These are phyloP conservation scores for Margaritifera margaritifera DNA, from an alignment of 2,888 invertebrate species.

Conservation along the genomic window DNA sequence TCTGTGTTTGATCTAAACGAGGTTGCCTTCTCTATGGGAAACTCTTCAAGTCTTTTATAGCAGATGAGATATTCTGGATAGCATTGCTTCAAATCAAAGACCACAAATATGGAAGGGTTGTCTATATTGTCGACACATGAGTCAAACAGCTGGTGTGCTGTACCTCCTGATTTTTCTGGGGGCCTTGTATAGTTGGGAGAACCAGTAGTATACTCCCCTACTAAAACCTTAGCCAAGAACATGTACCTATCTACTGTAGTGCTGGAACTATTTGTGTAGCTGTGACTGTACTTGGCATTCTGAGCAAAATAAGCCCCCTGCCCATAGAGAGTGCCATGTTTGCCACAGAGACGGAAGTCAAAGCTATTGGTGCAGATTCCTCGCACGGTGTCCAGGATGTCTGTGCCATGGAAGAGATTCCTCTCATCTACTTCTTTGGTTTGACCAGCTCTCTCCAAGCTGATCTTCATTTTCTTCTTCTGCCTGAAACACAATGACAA, in stretches of 20 bases:
- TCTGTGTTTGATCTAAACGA: no score
- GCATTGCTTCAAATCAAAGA: conserved; percentile 53
- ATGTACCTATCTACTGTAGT: conserved; percentile 31
- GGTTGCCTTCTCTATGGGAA: no score
- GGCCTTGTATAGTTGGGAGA: conserved; percentile 31
- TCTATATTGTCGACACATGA: conserved; percentile 53
- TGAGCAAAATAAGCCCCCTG: conserved; percentile 54
- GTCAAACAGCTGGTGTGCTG: conserved; percentile 44
- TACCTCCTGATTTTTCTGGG: conserved; percentile 34
- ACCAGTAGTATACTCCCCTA: conserved; percentile 51
- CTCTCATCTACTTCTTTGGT: conserved; percentile 24
- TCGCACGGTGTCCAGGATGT: conserved; percentile 36
- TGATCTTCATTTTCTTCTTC: conserved; percentile 25
- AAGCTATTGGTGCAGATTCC: conserved; percentile 54
- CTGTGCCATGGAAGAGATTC: conserved; percentile 55
- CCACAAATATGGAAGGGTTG: conserved; percentile 49
- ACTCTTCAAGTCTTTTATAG: conserved; percentile 13
- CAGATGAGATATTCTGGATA: conserved; percentile 59
- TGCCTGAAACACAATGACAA: conserved; percentile 14
- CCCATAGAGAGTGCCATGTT: conserved; percentile 55
- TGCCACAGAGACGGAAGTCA: conserved; percentile 51
- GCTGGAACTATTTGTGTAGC: conserved; percentile 23
- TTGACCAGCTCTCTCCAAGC: conserved; percentile 8
- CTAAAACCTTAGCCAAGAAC: conserved; percentile 54
- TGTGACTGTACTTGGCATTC: conserved; percentile 43